Conservation (phyloP, 2,113 vertebrate species). For the Toxotes jaculatrix region DNA sequence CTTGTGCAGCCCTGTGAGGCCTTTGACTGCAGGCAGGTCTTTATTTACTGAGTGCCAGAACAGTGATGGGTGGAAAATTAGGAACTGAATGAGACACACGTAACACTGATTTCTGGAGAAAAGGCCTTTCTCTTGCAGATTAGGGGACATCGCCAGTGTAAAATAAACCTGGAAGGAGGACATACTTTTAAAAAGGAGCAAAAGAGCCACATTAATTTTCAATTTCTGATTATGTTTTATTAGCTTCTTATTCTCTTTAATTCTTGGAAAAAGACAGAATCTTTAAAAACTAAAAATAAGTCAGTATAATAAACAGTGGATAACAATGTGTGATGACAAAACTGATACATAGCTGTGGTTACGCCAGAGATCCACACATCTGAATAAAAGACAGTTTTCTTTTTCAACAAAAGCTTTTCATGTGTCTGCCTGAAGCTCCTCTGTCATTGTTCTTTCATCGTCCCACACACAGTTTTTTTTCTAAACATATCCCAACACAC, state of each 20-base stretch:
- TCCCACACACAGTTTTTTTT: slow-evolving; percentile 1
- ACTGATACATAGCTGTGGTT: slow-evolving; percentile 30
- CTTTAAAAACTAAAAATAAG: slow-evolving; percentile 73
- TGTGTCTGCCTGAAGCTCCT: slow-evolving; percentile 39
- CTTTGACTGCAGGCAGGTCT: slow-evolving; percentile 34
- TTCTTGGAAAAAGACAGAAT: slow-evolving; percentile 53
- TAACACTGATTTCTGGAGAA: neutral
- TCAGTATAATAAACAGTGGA: slow-evolving; percentile 57
- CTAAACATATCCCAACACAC: neutral
- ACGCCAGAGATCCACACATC: slow-evolving; percentile 63
- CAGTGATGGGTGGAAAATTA: slow-evolving; percentile 38
- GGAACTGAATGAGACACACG: slow-evolving; percentile 17
- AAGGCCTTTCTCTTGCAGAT: neutral
- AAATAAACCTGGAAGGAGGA: neutral
- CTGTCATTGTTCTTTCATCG: slow-evolving; percentile 35
- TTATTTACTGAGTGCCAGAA: slow-evolving; percentile 49
- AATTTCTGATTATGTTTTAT: slow-evolving; percentile 70
- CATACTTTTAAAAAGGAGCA: neutral
- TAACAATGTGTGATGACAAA: slow-evolving; percentile 58
- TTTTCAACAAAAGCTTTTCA: slow-evolving; percentile 44
- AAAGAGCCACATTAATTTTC: slow-evolving; percentile 8
- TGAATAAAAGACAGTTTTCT: slow-evolving; percentile 58
- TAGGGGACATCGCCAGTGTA: neutral
- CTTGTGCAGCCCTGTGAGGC: slow-evolving; percentile 21
- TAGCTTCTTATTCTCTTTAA: slow-evolving; percentile 66